Evolutionary conservation across 2,113 vertebrate species (phyloP), one percentile per base, ranked within the genome.

Genomic region (Chitala chitala): DNA sequence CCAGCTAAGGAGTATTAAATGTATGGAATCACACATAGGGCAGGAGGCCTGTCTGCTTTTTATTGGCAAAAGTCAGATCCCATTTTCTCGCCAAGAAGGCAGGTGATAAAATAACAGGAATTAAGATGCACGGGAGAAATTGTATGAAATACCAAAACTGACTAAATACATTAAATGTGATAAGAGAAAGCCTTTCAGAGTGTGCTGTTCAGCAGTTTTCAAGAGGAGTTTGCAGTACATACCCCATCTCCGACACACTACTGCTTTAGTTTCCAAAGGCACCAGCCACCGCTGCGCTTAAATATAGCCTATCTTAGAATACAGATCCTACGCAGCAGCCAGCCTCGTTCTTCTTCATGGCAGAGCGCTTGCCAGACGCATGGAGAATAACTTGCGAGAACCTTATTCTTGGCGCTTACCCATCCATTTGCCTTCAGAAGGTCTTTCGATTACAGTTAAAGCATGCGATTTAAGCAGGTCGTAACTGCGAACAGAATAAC

Each of bases 401-500:
- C 79, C 79, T 71, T 77, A 71, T 79, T 80, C 75, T 85, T 81
- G 74, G 82, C 78, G 76, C 81, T 13, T 69, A 44, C 64, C 53
- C 24, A 46, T 56, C 24, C 64, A 58, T 84, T 76, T 76, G 76
- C 76, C 76, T 78, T 77, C 78, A 76, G 75, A 77, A 76, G 77
- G 80, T 84, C 78, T 84, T 84, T 86, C 77, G 80, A 82, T 82
- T 81, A 58, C 82, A 83, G 81, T 86, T 85, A 82, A 88, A 84
- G 85, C 79, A 78, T 12, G 78, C 84, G 81, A 83, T 83, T 87
- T 87, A 86, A 76, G 81, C 83, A 77, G 83, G 85, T 87, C 86
- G 80, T 77, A 73, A 58, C 80, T 78, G 82, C 72, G 80, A 88
- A 81, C 78, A 80, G 72, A 77, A 86, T 86, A 84, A 89, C 85